Conservation (phyloP, 2,113 vertebrate genomes). For the Conger conger region DNA sequence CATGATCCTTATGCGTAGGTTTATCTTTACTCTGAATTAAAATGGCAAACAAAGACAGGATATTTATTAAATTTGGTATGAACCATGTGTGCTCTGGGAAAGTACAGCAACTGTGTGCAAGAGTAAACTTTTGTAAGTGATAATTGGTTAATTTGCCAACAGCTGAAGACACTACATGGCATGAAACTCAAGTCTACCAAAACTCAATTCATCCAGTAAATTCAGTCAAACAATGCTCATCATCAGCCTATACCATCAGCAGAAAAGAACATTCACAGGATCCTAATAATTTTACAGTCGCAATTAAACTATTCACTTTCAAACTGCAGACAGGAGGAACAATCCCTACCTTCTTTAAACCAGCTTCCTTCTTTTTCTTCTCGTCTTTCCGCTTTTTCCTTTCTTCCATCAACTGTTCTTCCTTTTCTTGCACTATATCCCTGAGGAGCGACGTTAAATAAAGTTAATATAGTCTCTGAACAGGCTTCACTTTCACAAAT, state of each 20-base stretch:
- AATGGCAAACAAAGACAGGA: background rate
- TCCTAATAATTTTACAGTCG: background rate
- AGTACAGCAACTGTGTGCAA: background rate
- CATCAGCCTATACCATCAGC: background rate
- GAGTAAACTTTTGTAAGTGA: background rate
- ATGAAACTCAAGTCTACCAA: background rate
- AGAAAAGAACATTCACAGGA: background rate
- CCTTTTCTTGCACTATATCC: constrained; percentile 83
- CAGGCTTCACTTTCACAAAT: constrained; percentile 19
- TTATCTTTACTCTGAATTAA: background rate
- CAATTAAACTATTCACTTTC: background rate
- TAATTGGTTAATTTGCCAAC: background rate
- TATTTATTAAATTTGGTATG: background rate
- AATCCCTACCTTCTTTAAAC: constrained; percentile 79
- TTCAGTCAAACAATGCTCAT: background rate
- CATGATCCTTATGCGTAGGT: background rate
- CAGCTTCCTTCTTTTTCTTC: constrained; percentile 80
- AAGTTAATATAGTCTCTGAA: constrained; percentile 2
- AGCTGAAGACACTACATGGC: background rate
- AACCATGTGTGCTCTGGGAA: background rate
- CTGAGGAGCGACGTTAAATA: constrained; percentile 52
- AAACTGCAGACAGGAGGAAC: background rate
- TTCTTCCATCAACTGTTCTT: constrained; percentile 96
- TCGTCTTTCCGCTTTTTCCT: constrained; percentile 84
- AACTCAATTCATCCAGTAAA: background rate